Base-by-base conservation (phyloP, 2,797 vertebrate species). In the Gastrophryne carolinensis region DNA sequence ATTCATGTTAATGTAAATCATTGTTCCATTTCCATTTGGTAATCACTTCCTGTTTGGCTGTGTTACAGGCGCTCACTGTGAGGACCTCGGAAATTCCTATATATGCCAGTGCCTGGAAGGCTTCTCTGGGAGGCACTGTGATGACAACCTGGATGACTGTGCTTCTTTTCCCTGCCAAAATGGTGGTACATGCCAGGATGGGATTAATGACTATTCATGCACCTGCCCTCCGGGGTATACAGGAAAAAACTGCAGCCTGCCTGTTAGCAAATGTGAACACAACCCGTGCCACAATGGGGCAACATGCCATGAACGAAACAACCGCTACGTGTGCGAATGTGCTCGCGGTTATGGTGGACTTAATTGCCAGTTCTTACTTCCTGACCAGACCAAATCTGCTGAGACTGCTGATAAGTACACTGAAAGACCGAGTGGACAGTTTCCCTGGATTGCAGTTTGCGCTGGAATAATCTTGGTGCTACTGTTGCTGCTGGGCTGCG, bases 251-350 rank as follows among this genome's bases (percentile, higher is more conserved):
- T 99, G 97, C 86, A 98, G 94, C 39, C 83, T 89, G 2, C 94
- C 94, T 0, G 83, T 98, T 84, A 96, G 93, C 83, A 92, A 93
- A 80, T 99, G 97, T 0, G 88, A 93, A 70, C 96, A 98, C 54
- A 92, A 88, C 70, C 96, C 96, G 3, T 99, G 97, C 84, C 97
- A 99, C 87, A 99, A 99, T 0, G 97, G 96, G 52, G 97, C 96
- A 79, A 98, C 95, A 60, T 99, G 97, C 89, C 95, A 99, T 0
- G 95, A 99, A 67, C 89, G 95, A 23, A 93, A 90, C 35, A 88
- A 88, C 60, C 96, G 95, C 63, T 98, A 98, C 0, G 90, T 96
- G 72, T 99, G 97, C 0, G 95, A 98, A 80, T 99, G 97, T 0
- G 91, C 93, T 58, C 92, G 87, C 0, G 94, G 95, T 21, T 99